Evolutionary conservation across 2,888 invertebrate species (phyloP).

Genomic region (Ophion obscuratus): DNA sequence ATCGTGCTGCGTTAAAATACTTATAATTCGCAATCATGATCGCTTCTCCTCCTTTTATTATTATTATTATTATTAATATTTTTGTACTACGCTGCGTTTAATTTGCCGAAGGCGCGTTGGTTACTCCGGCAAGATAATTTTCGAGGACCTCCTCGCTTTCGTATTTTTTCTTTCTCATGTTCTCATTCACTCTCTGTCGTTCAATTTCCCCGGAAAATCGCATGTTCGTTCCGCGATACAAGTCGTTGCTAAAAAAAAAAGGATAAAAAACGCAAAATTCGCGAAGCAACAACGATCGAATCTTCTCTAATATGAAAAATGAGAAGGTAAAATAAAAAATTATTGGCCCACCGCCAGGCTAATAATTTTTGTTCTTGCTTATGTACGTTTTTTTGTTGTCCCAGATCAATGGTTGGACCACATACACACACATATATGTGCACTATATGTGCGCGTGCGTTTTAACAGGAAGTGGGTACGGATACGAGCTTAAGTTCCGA

Average conservation of each 20-base stretch:
- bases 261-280: slow-evolving; percentile 37
- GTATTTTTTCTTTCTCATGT: not conserved
- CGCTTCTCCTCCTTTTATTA: slow-evolving; percentile 39
- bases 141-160: slow-evolving; percentile 20
- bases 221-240: not conserved
- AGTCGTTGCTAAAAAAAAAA: slow-evolving; percentile 34
- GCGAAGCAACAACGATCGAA: slow-evolving; percentile 53
- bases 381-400: slow-evolving; percentile 25
- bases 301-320: slow-evolving; percentile 32
- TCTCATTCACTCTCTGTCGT: not conserved
- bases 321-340: slow-evolving; percentile 6
- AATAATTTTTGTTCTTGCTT: slow-evolving; percentile 10
- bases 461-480: slow-evolving; percentile 48
- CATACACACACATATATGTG: not conserved
- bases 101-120: slow-evolving; percentile 32
- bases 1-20: slow-evolving; percentile 53
- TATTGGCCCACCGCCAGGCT: slow-evolving; percentile 8
- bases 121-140: slow-evolving; percentile 47
- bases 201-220: slow-evolving; percentile 15
- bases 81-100: slow-evolving; percentile 52
- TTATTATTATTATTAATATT: slow-evolving; percentile 25
- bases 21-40: slow-evolving; percentile 44
- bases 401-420: slow-evolving; percentile 52
- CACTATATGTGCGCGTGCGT: not conserved
- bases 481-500: slow-evolving; percentile 30